Base-by-base conservation (phyloP, 2,888 invertebrate genomes). In the Acronicta alni region DNA sequence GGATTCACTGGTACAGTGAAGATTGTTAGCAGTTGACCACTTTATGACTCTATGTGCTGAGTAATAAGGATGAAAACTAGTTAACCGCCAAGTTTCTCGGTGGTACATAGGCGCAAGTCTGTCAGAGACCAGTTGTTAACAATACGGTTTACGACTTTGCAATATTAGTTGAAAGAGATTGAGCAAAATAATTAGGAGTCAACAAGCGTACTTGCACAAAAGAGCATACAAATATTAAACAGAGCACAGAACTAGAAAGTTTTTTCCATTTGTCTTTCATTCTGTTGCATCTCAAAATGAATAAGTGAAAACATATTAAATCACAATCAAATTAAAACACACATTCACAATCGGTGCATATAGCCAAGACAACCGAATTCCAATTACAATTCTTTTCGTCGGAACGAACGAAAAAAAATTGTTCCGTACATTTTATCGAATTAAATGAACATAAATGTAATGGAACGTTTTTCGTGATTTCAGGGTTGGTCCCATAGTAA, bases 181-280 rank as follows among this genome's bases (percentile, higher is more conserved):
- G 38, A 54, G 55, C 35, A 5, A 20, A 55, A 47, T 39, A 18
- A 73, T 73, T 76, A 49, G 43, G 37, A 73, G 47, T 61, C 74
- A 1, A 17, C 30, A 3, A 45, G 35, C 42, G 23, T 52, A 35
- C 54, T 55, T 73, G 54, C 47, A 73, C 57, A 68, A 77, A 77
- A 54, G 46, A 57, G 43, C 65, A 73, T 77, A 64, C 55, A 60
- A 67, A 62, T 60, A 48, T 49, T 39, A 47, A 57, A 70, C 51
- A 56, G 39, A 43, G 38, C 32, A 39, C 32, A 44, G 15, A 58
- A 18, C 46, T 70, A 67, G 78, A 75, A 75, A 77, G 63, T 67
- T 58, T 41, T 58, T 51, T 37, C 26, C 43, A 49, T 39, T 32
- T 2, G 38, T 62, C 8, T 55, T 41, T 47, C 35, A 23, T 66